Percentiles rank a stretch among this genome's conserved stretches.
Evolutionary conservation across 2,888 invertebrate genomes (phyloP).

Genomic region (Cistogaster globosa): DNA sequence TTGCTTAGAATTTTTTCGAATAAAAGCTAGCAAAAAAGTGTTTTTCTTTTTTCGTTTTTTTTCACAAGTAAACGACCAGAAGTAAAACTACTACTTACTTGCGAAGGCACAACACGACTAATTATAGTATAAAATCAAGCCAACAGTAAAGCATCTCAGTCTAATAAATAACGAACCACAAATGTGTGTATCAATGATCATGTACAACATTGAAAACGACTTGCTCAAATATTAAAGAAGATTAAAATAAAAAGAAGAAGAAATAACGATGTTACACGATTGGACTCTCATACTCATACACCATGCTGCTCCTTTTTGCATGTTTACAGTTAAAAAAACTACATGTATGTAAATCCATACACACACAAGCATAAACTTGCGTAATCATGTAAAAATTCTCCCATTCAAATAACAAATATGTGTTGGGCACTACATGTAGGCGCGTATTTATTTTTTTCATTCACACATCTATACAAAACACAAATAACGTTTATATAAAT

Average conservation of each 20-base stretch:
- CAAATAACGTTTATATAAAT: not conserved
- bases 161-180: slow-evolving; percentile 41
- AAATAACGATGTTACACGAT: slow-evolving; percentile 50
- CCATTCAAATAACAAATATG: slow-evolving; percentile 2
- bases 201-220: slow-evolving; percentile 24
- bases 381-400: slow-evolving; percentile 12
- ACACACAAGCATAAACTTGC: not conserved
- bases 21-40: slow-evolving; percentile 52
- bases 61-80: slow-evolving; percentile 40
- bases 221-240: slow-evolving; percentile 16
- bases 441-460: not conserved
- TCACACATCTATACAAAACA: not conserved
- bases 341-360: slow-evolving; percentile 3
- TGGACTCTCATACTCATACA: slow-evolving; percentile 30
- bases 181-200: slow-evolving; percentile 40
- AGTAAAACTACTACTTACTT: slow-evolving; percentile 82
- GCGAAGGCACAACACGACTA: slow-evolving; percentile 83
- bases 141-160: slow-evolving; percentile 74
- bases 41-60: slow-evolving; percentile 24
- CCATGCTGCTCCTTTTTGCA: slow-evolving; percentile 57
- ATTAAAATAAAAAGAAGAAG: slow-evolving; percentile 1
- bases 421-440: not conserved
- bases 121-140: slow-evolving; percentile 81
- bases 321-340: slow-evolving; percentile 33
- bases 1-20: slow-evolving; percentile 74